These are phyloP conservation scores for Dermochelys coriacea DNA, from an alignment of 2,797 vertebrate genomes.

Conservation along the genomic window DNA sequence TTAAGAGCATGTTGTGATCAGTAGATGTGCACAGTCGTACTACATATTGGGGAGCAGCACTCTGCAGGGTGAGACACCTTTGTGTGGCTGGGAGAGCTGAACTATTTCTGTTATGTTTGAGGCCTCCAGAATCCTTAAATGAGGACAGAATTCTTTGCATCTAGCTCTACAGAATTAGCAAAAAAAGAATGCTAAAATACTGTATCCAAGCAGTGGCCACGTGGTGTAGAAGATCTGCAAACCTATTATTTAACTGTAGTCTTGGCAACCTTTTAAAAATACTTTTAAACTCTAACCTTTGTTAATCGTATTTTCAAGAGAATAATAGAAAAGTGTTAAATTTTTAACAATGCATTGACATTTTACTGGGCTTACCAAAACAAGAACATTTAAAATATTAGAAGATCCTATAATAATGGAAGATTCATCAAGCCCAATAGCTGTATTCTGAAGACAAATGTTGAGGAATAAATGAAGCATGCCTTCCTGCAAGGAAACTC, in stretches of 20 bases:
- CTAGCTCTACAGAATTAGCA: not conserved
- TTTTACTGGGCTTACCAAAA: not conserved
- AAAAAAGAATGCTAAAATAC: not conserved
- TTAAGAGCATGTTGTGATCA: not conserved
- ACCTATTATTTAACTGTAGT: not conserved
- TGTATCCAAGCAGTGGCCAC: not conserved
- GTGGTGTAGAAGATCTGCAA: not conserved
- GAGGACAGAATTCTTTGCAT: not conserved
- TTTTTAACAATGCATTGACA: conserved; percentile 20
- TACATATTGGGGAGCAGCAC: not conserved
- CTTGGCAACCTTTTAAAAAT: conserved; percentile 22
- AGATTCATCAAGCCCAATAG: not conserved
- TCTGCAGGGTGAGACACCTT: not conserved
- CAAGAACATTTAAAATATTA: not conserved
- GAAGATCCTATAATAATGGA: not conserved
- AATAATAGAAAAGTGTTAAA: not conserved
- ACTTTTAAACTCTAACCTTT: not conserved
- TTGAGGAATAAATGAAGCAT: not conserved
- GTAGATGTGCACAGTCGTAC: not conserved
- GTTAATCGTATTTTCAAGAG: not conserved
- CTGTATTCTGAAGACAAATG: not conserved
- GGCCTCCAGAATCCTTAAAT: not conserved
- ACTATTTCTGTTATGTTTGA: not conserved
- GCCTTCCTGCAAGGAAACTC: not conserved
- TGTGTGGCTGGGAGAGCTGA: accelerated